Evolutionary conservation across 2,888 invertebrate species (phyloP).

Genomic region (Choristoneura rosaceana): DNA sequence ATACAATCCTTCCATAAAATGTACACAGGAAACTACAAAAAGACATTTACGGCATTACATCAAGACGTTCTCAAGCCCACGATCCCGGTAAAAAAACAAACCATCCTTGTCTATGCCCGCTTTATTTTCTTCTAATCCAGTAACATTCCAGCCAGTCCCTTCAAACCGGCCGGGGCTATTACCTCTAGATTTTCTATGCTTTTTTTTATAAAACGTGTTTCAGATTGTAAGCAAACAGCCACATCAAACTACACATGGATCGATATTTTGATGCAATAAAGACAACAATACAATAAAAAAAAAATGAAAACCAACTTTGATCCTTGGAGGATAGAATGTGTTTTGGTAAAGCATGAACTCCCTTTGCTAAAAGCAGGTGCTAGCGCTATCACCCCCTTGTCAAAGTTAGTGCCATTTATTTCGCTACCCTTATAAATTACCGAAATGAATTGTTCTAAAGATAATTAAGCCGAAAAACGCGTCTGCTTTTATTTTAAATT

Average conservation of each 20-base stretch:
- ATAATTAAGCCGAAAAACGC: constrained; percentile 15
- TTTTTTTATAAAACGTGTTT: constrained; percentile 38
- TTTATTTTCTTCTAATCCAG: constrained; percentile 40
- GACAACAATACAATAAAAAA: constrained; percentile 19
- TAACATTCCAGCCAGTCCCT: constrained; percentile 37
- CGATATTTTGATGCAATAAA: constrained; percentile 39
- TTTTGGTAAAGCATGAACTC: constrained; percentile 18
- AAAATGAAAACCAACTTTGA: constrained; percentile 2
- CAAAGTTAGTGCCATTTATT: constrained; percentile 47
- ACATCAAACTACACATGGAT: constrained; percentile 24
- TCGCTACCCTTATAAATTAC: constrained; percentile 43
- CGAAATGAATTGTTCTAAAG: constrained; percentile 30
- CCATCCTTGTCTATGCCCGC: constrained; percentile 37
- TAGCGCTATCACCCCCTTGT: constrained; percentile 46
- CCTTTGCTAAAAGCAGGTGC: constrained; percentile 48
- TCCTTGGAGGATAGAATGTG: background rate
- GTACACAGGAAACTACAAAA: background rate
- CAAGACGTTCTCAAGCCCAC: background rate
- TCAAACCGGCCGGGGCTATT: constrained; percentile 40
- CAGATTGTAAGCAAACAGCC: constrained; percentile 34
- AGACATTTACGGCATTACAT: background rate
- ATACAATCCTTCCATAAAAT: background rate
- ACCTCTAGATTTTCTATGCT: constrained; percentile 36
- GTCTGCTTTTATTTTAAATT: constrained; percentile 20
- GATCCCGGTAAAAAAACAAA: constrained; percentile 13